phyloP scores from a whole-genome alignment of 1,140 invertebrate genomes.

The Schlechtendalia chinensis region DNA sequence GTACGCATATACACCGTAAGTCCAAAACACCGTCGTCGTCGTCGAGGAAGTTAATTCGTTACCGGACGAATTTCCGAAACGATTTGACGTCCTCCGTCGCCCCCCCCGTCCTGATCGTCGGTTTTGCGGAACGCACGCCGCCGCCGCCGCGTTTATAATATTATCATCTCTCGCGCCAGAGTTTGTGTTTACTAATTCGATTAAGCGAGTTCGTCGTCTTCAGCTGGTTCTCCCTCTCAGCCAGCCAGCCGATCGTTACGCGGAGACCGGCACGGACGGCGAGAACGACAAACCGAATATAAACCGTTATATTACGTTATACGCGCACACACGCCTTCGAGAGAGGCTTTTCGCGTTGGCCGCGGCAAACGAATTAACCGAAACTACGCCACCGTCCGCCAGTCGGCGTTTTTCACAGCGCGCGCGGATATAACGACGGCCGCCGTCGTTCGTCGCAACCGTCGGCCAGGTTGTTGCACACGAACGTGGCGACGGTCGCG shows the following conservation, averaged over 20 bases:
- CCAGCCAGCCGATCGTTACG: not conserved
- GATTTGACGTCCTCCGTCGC: slow-evolving; percentile 32
- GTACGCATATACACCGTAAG: not conserved
- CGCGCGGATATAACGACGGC: slow-evolving; percentile 1
- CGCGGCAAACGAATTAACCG: slow-evolving; percentile 24
- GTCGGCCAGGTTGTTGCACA: not conserved
- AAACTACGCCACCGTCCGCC: slow-evolving; percentile 8
- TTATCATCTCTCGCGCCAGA: not conserved
- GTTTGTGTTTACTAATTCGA: slow-evolving; percentile 27
- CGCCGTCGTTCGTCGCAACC: too few relatives aligned
- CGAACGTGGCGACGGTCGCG: too few relatives aligned
- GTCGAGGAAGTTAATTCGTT: slow-evolving; percentile 39
- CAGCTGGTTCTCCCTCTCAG: not conserved
- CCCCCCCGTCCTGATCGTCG: not conserved
- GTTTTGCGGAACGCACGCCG: not conserved
- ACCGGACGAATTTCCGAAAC: slow-evolving; percentile 45
- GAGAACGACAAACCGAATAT: too few relatives aligned
- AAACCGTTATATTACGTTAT: not conserved
- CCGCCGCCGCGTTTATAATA: not conserved
- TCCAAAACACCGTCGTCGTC: not conserved
- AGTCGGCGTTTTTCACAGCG: slow-evolving; percentile 35
- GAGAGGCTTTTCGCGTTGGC: slow-evolving; percentile 19
- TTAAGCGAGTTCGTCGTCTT: slow-evolving; percentile 16
- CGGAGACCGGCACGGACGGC: too few relatives aligned
- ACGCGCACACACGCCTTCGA: too few relatives aligned